phyloP scores from a whole-genome alignment of 2,888 invertebrate species.

The Zygothrica quintamaculata region DNA sequence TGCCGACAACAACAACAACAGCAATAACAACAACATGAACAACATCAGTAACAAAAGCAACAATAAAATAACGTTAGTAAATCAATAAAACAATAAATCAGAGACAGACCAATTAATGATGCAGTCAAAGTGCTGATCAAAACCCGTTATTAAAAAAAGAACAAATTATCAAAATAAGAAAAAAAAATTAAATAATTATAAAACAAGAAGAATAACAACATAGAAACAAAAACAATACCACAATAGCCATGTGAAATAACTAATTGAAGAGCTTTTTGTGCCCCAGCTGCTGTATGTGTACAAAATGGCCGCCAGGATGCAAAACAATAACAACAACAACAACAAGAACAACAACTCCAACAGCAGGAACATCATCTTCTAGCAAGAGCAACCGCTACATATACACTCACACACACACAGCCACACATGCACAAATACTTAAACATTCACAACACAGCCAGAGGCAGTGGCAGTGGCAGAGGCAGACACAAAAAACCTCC shows the following conservation, averaged over 20 bases:
- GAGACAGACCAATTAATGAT: conserved; percentile 35
- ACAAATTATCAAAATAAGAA: conserved; percentile 23
- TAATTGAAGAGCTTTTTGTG: conserved; percentile 39
- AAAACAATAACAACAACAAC: conserved; percentile 48
- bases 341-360: conserved; percentile 28
- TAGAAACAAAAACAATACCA: conserved; percentile 18
- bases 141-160: conserved; percentile 41
- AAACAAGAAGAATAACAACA: conserved; percentile 20
- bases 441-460: conserved; percentile 15
- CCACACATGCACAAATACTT: conserved; percentile 24
- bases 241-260: conserved; percentile 55
- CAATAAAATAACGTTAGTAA: conserved; percentile 29
- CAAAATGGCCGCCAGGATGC: conserved; percentile 76
- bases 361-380: conserved; percentile 29
- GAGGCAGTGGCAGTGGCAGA: conserved; percentile 16
- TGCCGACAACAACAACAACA: conserved; percentile 11
- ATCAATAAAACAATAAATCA: conserved; percentile 28
- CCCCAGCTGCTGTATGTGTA: conserved; percentile 53
- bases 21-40: conserved; percentile 6
- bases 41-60: conserved; percentile 56
- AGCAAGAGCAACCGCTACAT: conserved; percentile 43
- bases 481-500: not conserved
- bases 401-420: conserved; percentile 27
- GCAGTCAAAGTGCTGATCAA: conserved; percentile 56
- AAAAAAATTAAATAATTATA: conserved; percentile 1